phyloP scores from a whole-genome alignment of 37 sponge, comb jelly and placozoan genomes.

The Mnemiopsis leidyi region DNA sequence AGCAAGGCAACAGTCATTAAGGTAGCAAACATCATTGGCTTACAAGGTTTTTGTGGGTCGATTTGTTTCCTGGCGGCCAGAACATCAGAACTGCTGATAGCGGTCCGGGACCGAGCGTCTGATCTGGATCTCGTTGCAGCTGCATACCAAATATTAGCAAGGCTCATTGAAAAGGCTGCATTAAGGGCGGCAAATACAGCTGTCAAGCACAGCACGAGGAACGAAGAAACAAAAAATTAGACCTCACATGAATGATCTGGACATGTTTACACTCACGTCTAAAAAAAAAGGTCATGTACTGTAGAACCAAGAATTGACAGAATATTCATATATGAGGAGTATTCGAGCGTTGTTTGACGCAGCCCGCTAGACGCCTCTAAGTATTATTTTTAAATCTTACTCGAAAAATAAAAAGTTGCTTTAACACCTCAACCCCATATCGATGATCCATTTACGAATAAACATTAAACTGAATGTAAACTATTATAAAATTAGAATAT shows the following conservation, averaged over 20 bases:
- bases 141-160: not conserved
- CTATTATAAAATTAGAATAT: too few relatives aligned
- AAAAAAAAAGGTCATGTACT: not conserved
- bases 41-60: not conserved
- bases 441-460: too few relatives aligned
- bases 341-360: too few relatives aligned
- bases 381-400: too few relatives aligned
- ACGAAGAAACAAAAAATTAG: not conserved
- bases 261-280: not conserved
- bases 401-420: too few relatives aligned
- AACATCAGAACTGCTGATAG: constrained; percentile 3
- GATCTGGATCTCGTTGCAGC: constrained; percentile 14
- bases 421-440: too few relatives aligned
- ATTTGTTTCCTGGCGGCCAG: not conserved
- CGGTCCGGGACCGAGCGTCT: not conserved
- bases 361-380: too few relatives aligned
- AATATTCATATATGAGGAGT: not conserved
- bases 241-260: not conserved
- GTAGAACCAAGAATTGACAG: not conserved
- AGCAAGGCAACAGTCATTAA: too few relatives aligned
- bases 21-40: too few relatives aligned
- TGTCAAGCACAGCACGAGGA: too few relatives aligned
- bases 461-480: too few relatives aligned
- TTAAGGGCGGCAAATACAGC: not conserved
- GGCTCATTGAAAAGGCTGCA: not conserved